Evolutionary conservation across 2,113 vertebrate species (phyloP).

Genomic region (Paralichthys olivaceus): DNA sequence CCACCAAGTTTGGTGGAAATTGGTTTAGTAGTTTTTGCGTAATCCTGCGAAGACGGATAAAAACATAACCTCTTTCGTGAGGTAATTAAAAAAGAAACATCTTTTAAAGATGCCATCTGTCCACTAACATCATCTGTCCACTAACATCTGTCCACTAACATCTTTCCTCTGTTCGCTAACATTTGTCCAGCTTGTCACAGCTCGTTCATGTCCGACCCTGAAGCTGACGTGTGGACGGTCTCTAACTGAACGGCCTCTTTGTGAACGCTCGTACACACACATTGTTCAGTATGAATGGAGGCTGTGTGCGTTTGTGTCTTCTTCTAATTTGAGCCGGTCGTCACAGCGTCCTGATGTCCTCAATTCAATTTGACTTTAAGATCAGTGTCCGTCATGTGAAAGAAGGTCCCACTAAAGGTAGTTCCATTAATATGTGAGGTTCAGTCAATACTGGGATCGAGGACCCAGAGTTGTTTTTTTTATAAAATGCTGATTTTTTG

Average conservation of each 20-base stretch:
- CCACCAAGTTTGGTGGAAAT: too few relatives aligned
- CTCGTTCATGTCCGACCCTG: background rate
- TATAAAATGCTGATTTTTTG: too few relatives aligned
- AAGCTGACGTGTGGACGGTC: background rate
- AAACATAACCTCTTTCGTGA: too few relatives aligned
- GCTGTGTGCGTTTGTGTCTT: slow-evolving; percentile 20
- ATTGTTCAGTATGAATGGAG: slow-evolving; percentile 24
- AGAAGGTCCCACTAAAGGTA: too few relatives aligned
- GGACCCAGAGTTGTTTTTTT: too few relatives aligned
- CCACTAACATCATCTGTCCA: background rate
- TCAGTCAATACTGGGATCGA: too few relatives aligned
- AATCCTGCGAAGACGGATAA: too few relatives aligned
- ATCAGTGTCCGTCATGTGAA: too few relatives aligned
- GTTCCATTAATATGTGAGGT: too few relatives aligned
- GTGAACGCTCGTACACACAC: background rate
- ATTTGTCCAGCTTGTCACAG: background rate
- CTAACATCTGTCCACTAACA: background rate
- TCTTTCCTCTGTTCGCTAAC: too few relatives aligned
- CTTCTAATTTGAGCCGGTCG: background rate
- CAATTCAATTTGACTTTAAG: background rate
- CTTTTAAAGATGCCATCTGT: background rate
- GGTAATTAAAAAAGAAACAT: too few relatives aligned
- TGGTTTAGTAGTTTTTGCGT: too few relatives aligned
- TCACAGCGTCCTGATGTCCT: background rate
- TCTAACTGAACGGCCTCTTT: background rate